Evolutionary conservation across 2,888 invertebrate species (phyloP), one percentile per base, ranked within the genome.

Genomic region (Scelioninae gen. 1): DNA sequence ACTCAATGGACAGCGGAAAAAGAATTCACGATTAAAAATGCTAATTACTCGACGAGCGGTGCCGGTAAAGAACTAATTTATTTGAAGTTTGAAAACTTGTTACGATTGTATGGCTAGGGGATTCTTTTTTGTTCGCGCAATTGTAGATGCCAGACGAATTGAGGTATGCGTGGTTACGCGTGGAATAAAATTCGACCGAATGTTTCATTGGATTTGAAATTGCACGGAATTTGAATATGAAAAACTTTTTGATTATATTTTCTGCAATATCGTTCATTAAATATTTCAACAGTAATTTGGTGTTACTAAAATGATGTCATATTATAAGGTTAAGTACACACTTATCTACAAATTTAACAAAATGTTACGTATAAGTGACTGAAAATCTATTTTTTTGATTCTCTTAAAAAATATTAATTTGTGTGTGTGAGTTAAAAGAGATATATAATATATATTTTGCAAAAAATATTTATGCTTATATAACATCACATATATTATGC

Each of bases 1-100:
- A 47, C 51, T 49, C 32, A 40, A n/a, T 31, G 23, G 23, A 29
- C 5, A 58, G 53, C 2, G 23, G 34, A 51, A 72, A 78, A 82
- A 69, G 74, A 75, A 71, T 74, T 65, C 47, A 53, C 76, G 76
- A 76, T 82, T 71, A 82, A 82, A 82, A 76, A 76, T 81, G 75
- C 81, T 75, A 81, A 81, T 75, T 74, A 74, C 29, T 53, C 34
- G 47, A 53, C 78, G 71, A 78, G 47, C 56, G 58, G 11, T 6
- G 45, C 38, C 16, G 45, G 31, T 23, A 60, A 72, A 79, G 79
- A 72, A 65, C 79, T 71, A 58, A 66, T 72, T 71, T 53, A 66
- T 72, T 72, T 72, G 23, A 49, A 79, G 72, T 79, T 79, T 79
- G 34, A 72, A 63, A 72, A 79, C 65, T 79, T 79, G 79, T 72